Evolutionary conservation across 2,888 invertebrate genomes (phyloP).

Genomic region (Archips xylosteana): DNA sequence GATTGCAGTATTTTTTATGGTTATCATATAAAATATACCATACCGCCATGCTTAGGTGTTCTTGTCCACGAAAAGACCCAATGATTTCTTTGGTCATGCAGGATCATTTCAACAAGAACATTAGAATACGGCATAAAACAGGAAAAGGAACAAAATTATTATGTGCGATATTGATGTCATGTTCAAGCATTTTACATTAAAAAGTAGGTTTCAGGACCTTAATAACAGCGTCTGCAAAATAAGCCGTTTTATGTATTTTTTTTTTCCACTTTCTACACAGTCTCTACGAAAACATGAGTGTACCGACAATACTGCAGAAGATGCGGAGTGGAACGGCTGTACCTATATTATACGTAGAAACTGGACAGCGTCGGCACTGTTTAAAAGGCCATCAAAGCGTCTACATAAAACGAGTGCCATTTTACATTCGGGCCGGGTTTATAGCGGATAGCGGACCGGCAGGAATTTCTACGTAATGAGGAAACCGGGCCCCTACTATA

Average conservation of each 20-base stretch:
- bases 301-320: background rate
- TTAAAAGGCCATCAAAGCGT: constrained; percentile 71
- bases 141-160: too few relatives aligned
- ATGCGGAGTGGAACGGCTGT: background rate
- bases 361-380: constrained; percentile 45
- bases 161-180: too few relatives aligned
- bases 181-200: too few relatives aligned
- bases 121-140: too few relatives aligned
- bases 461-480: constrained; percentile 76
- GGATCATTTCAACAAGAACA: too few relatives aligned
- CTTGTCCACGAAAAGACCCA: too few relatives aligned
- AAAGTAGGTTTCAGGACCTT: background rate
- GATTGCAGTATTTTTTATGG: background rate
- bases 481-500: constrained; percentile 55
- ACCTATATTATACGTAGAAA: constrained; percentile 14
- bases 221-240: background rate
- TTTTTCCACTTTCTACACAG: background rate
- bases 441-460: constrained; percentile 59
- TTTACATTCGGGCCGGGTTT: constrained; percentile 75
- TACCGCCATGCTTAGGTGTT: too few relatives aligned
- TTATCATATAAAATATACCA: background rate
- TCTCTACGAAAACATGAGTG: background rate
- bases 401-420: constrained; percentile 73
- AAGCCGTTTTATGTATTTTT: background rate
- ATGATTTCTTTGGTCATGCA: too few relatives aligned